These are phyloP conservation scores for Drosophila barbarae DNA, from an alignment of 2,888 invertebrate genomes.

Conservation along the genomic window DNA sequence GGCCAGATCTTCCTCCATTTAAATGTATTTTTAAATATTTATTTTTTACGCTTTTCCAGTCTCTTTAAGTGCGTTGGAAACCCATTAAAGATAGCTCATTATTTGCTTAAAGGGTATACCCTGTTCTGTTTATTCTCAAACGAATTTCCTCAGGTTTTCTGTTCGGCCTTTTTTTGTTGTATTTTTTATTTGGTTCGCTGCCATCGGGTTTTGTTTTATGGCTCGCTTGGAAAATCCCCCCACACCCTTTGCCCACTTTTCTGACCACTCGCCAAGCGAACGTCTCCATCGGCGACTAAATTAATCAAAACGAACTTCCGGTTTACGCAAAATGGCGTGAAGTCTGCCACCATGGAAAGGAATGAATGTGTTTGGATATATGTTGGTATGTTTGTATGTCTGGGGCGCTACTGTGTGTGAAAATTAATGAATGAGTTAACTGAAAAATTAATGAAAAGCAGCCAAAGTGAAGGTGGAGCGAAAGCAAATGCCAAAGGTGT, in stretches of 20 bases:
- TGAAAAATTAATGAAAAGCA: constrained; percentile 74
- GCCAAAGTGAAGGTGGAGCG: constrained; percentile 30
- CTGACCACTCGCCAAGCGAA: constrained; percentile 47
- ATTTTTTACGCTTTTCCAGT: background rate
- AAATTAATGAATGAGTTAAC: constrained; percentile 76
- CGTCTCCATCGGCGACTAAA: constrained; percentile 72
- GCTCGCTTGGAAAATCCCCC: constrained; percentile 53
- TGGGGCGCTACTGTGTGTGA: constrained; percentile 57
- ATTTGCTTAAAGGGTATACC: constrained; percentile 27
- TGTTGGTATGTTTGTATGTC: constrained; percentile 23
- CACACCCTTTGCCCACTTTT: constrained; percentile 23
- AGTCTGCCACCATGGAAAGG: constrained; percentile 55
- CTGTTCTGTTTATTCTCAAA: constrained; percentile 9
- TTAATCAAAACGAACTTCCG: constrained; percentile 77
- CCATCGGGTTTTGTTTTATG: constrained; percentile 55
- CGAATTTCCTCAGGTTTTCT: constrained; percentile 5
- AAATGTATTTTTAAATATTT: background rate
- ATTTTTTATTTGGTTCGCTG: constrained; percentile 28
- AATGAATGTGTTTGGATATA: constrained; percentile 26
- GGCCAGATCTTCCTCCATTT: background rate
- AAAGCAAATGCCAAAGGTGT: constrained; percentile 61
- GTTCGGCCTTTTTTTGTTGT: constrained; percentile 10
- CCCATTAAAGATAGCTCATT: too few relatives aligned
- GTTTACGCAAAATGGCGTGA: constrained; percentile 74
- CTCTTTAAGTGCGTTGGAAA: background rate